Evolutionary conservation across 2,113 vertebrate species (phyloP).

Genomic region (Cyanoderma ruficeps): DNA sequence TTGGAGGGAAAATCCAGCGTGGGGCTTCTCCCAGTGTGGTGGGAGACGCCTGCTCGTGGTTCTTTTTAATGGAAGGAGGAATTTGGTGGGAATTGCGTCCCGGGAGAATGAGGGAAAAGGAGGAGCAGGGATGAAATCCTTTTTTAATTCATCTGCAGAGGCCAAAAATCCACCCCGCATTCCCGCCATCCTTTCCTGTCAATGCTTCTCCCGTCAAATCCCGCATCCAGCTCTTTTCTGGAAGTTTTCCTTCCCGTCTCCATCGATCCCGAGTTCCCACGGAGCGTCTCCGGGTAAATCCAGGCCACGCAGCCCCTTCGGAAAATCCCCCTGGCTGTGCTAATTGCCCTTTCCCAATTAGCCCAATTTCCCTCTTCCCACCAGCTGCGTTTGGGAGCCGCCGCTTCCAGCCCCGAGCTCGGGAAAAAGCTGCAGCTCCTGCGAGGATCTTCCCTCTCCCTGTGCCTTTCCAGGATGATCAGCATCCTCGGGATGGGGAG

Average conservation of each 20-base stretch:
- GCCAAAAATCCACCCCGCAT: not conserved
- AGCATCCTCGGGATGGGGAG: rapidly evolving
- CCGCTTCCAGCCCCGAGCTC: not conserved
- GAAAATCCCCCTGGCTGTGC: not conserved
- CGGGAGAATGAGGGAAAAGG: not conserved
- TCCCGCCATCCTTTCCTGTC: not conserved
- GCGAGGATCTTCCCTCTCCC: not conserved
- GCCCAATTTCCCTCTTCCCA: not conserved
- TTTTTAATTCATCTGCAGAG: not conserved
- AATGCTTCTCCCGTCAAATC: rapidly evolving
- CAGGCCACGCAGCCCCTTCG: not conserved
- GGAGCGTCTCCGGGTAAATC: not conserved
- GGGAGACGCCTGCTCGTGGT: not conserved
- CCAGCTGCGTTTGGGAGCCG: not conserved
- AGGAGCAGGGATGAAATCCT: not conserved
- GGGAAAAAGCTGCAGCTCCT: not conserved
- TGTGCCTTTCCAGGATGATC: not conserved
- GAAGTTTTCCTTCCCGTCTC: not conserved
- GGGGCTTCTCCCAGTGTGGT: not conserved
- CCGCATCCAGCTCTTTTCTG: not conserved
- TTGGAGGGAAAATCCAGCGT: rapidly evolving
- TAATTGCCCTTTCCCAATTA: slow-evolving; percentile 35
- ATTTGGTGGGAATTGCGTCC: not conserved
- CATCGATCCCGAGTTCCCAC: rapidly evolving
- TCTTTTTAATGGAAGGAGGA: not conserved